Conservation (phyloP, 2,888 invertebrate genomes). For the Lasioglossum pauxillum region DNA sequence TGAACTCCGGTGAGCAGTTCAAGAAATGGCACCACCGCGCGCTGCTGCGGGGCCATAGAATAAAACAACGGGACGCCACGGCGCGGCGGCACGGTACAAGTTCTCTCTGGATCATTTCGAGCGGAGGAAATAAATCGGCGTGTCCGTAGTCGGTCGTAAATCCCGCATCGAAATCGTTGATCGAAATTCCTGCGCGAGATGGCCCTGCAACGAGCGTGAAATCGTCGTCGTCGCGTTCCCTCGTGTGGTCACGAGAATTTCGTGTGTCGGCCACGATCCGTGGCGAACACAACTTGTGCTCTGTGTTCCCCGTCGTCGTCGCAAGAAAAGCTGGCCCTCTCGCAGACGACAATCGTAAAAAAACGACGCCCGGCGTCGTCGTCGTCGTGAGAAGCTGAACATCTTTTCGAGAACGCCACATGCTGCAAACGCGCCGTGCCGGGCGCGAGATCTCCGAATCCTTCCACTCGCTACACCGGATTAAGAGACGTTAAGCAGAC, state of each 20-base stretch:
- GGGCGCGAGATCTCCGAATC: neutral
- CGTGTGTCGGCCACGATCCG: neutral
- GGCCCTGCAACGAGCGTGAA: constrained; percentile 9
- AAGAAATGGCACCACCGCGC: neutral
- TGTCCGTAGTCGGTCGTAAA: constrained; percentile 25
- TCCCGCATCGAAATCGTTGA: constrained; percentile 32
- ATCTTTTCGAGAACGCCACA: constrained; percentile 1
- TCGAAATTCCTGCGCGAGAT: constrained; percentile 8
- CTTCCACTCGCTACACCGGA: constrained; percentile 27
- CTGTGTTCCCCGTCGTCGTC: neutral
- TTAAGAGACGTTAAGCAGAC: constrained; percentile 42
- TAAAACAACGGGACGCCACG: constrained; percentile 44
- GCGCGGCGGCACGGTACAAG: constrained; percentile 20
- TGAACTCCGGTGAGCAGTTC: neutral
- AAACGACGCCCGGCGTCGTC: neutral
- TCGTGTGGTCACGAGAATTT: neutral
- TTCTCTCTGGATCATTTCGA: constrained; percentile 40
- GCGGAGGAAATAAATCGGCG: constrained; percentile 43
- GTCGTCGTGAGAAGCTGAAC: neutral
- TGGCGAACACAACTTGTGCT: neutral
- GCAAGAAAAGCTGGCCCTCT: neutral
- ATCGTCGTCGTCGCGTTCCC: neutral
- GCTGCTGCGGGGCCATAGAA: constrained; percentile 24
- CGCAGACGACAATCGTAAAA: neutral
- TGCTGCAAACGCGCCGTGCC: neutral